phyloP scores from a whole-genome alignment of 1,140 invertebrate genomes.

The Drosophila takahashii region DNA sequence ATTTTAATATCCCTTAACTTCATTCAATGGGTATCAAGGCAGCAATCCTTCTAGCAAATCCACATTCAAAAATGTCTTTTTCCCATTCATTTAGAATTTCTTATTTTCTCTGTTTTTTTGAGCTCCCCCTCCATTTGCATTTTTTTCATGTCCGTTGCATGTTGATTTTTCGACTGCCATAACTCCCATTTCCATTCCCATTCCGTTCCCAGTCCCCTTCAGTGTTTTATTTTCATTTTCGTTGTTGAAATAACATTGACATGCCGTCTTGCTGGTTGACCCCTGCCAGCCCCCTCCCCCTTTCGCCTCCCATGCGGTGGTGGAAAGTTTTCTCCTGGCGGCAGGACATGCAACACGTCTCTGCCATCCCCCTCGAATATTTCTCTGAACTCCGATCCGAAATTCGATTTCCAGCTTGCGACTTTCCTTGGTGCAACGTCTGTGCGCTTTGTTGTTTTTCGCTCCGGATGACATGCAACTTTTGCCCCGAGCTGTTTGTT shows the following conservation, averaged over 20 bases:
- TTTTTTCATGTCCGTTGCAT: slow-evolving; percentile 49
- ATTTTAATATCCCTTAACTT: too few species aligned
- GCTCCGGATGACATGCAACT: slow-evolving; percentile 74
- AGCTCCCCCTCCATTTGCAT: slow-evolving; percentile 19
- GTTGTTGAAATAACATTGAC: slow-evolving; percentile 80
- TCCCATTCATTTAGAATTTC: slow-evolving; percentile 5
- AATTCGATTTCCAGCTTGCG: slow-evolving; percentile 75
- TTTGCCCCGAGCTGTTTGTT: slow-evolving; percentile 67
- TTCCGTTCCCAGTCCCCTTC: slow-evolving; percentile 13
- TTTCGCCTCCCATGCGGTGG: slow-evolving; percentile 17
- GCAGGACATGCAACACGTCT: slow-evolving; percentile 68
- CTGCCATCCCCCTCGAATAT: neutral
- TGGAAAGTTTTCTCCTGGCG: slow-evolving; percentile 9
- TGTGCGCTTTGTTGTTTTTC: slow-evolving; percentile 42
- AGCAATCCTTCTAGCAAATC: neutral
- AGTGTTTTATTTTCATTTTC: slow-evolving; percentile 65
- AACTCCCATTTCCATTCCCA: slow-evolving; percentile 31
- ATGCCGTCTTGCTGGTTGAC: slow-evolving; percentile 71
- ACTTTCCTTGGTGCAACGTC: slow-evolving; percentile 67
- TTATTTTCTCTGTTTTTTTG: slow-evolving; percentile 13
- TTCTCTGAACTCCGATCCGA: slow-evolving; percentile 56
- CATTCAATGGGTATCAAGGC: slow-evolving; percentile 10
- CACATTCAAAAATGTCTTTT: neutral
- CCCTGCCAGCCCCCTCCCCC: slow-evolving; percentile 3
- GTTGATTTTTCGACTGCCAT: slow-evolving; percentile 78